Base-by-base conservation (phyloP, 2,888 invertebrate genomes). In the Eupeodes latifasciatus region DNA sequence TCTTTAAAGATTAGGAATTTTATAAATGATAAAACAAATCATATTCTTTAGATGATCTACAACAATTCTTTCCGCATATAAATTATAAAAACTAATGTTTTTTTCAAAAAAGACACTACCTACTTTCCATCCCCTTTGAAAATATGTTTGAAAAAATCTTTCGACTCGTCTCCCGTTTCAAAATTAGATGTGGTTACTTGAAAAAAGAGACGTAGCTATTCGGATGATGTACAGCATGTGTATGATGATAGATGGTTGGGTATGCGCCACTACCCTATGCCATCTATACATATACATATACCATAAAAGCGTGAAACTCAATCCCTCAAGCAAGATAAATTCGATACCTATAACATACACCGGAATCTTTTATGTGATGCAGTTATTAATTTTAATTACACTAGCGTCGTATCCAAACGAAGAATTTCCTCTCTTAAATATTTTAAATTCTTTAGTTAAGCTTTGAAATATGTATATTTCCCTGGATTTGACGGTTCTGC, bases 181-280 rank as follows among this genome's bases (percentile, higher is more conserved):
- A 88, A 88, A 88, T 88, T 88, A 88, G 85, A 88, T 81, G 88
- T 78, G 88, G 88, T 85, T 88, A 81, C 78, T 81, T 88, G 85
- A 81, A 85, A 88, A 88, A 85, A 75, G 85, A 85, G 81, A 74
- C 81, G 44, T 81, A 47, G 67, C 78, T 78, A 57, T 78, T 81
- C 85, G 88, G 88, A 78, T 88, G 88, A 81, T 85, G 55, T 85
- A 85, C 88, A 81, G 77, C 85, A 88, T 88, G 88, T 85, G 85
- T 81, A 85, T 51, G 74, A 85, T 88, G 88, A 88, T 88, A 88
- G 88, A 88, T 88, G 85, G 74, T 47, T 85, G 78, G 74, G 85
- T 81, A 81, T 62, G 81, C 81, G 78, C 84, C 80, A 64, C 84
- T 74, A 81, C 85, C 74, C 81, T 78, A 85, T 57, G 47, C 84